Conservation (phyloP, 1,140 invertebrate genomes). For the Agrilus planipennis region DNA sequence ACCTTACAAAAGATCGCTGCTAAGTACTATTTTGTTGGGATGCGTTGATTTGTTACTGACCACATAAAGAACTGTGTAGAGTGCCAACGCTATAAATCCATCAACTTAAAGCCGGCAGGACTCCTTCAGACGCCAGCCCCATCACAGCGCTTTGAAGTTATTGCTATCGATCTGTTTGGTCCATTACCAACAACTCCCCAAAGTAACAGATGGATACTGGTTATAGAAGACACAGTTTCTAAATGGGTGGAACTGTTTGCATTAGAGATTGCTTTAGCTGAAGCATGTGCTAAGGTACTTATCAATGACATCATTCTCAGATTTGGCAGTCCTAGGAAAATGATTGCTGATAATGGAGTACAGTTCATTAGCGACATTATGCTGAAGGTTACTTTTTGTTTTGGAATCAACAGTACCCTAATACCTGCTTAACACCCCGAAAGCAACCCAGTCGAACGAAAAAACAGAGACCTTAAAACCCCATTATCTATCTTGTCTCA, state of each 20-base stretch:
- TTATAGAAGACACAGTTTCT: constrained; percentile 2
- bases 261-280: neutral
- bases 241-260: constrained; percentile 6
- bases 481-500: constrained; percentile 28
- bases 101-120: constrained; percentile 12
- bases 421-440: constrained; percentile 27
- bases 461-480: constrained; percentile 29
- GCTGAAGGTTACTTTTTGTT: constrained; percentile 18
- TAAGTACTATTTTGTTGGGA: constrained; percentile 14
- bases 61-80: constrained; percentile 10
- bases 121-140: constrained; percentile 13
- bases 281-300: neutral
- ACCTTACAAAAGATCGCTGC: constrained; percentile 14
- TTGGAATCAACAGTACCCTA: constrained; percentile 22
- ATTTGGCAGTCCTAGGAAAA: constrained; percentile 2
- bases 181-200: constrained; percentile 4
- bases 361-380: constrained; percentile 14
- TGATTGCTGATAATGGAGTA: neutral
- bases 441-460: constrained; percentile 30
- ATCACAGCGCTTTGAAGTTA: constrained; percentile 15
- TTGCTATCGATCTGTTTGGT: constrained; percentile 12
- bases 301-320: neutral
- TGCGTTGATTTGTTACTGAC: constrained; percentile 1
- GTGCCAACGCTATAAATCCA: constrained; percentile 7
- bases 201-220: constrained; percentile 5